phyloP scores from a whole-genome alignment of 1,140 invertebrate species.

The Phymorhynchus buccinoides region DNA sequence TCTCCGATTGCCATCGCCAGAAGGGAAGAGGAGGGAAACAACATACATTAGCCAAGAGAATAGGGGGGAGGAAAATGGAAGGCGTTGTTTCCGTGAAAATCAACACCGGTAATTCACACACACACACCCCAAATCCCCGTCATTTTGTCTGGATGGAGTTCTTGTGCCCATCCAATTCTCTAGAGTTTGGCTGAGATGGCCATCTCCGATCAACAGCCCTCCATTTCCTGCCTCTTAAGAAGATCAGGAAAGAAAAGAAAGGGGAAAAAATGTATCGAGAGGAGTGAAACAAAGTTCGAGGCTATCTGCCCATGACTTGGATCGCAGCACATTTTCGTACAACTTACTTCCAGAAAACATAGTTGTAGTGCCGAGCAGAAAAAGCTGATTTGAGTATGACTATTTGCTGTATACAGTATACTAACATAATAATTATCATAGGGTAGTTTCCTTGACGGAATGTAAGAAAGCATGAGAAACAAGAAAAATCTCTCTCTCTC shows the following conservation, averaged over 20 bases:
- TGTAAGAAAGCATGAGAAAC: too few species aligned
- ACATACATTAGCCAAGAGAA: not conserved
- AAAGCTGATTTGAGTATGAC: not conserved
- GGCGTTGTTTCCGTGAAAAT: not conserved
- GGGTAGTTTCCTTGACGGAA: too few species aligned
- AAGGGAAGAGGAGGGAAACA: not conserved
- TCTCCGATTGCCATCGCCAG: too few species aligned
- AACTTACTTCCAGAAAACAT: not conserved
- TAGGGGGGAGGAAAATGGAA: not conserved
- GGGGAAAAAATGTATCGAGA: not conserved
- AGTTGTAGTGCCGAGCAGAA: not conserved
- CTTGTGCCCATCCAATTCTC: constrained; percentile 3
- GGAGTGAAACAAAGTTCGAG: not conserved
- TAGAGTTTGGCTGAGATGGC: not conserved
- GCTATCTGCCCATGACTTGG: not conserved
- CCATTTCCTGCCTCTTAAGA: constrained; percentile 36
- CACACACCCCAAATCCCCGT: not conserved
- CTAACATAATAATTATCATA: too few species aligned
- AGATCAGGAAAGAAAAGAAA: constrained; percentile 30
- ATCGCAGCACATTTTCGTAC: not conserved
- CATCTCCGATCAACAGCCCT: not conserved
- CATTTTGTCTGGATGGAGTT: constrained; percentile 23
- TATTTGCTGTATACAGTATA: too few species aligned
- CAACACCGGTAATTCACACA: not conserved
- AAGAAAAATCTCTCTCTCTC: too few species aligned